Conservation (phyloP, 2,797 vertebrate species). For the Chelmon rostratus region DNA sequence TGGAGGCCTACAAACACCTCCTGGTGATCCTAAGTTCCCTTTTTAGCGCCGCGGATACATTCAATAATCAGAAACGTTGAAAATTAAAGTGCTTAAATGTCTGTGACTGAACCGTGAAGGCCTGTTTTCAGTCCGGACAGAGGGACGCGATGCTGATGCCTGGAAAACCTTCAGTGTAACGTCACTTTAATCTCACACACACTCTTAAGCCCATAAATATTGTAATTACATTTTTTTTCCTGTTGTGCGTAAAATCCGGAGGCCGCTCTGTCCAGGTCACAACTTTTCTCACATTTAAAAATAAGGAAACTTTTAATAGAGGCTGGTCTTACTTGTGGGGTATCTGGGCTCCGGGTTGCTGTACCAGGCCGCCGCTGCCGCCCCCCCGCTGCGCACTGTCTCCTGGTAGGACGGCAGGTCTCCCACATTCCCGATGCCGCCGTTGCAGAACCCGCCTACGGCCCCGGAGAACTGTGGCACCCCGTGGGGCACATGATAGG, state of each 20-base stretch:
- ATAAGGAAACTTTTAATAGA: not conserved
- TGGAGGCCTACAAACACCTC: not conserved
- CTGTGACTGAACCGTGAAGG: too few species aligned
- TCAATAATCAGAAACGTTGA: not conserved
- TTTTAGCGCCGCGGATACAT: not conserved
- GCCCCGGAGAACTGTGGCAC: conserved; percentile 91
- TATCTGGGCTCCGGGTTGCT: conserved; percentile 92
- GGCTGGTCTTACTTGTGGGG: conserved; percentile 89
- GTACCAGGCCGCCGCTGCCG: conserved; percentile 86
- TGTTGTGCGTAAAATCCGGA: not conserved
- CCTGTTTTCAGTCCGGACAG: not conserved
- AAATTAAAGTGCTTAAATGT: too few species aligned
- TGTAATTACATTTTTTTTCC: not conserved
- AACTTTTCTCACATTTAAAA: not conserved
- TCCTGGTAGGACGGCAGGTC: conserved; percentile 93
- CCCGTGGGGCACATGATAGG: conserved; percentile 88
- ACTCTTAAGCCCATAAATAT: not conserved
- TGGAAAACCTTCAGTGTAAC: not conserved
- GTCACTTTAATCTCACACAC: not conserved
- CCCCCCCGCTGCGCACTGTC: conserved; percentile 86
- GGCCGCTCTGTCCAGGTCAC: not conserved
- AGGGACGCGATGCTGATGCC: too few species aligned
- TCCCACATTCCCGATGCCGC: conserved; percentile 88
- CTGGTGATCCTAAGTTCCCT: not conserved
- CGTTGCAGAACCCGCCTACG: conserved; percentile 92